These are phyloP conservation scores for Molossus molossus DNA, from an alignment of 2,797 vertebrate species.

Conservation along the genomic window DNA sequence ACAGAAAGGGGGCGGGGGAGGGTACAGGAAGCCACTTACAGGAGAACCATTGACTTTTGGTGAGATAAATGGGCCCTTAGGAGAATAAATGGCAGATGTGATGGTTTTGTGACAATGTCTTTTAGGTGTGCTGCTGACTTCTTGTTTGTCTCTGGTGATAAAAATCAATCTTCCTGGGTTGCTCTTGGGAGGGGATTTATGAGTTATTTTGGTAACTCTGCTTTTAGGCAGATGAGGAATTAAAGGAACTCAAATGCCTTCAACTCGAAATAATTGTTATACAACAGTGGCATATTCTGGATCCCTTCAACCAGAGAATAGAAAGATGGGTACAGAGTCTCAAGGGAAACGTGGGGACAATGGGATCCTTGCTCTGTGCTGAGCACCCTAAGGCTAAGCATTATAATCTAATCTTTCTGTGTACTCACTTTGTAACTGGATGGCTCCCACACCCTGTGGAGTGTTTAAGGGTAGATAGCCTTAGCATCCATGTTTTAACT, in stretches of 20 bases:
- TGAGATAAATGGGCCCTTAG: not conserved
- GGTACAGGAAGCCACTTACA: not conserved
- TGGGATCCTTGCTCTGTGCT: not conserved
- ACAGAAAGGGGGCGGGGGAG: not conserved
- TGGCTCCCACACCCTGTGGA: not conserved
- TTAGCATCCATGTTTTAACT: not conserved
- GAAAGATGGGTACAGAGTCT: not conserved
- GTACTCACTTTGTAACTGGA: not conserved
- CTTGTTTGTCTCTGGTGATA: not conserved
- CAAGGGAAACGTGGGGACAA: not conserved
- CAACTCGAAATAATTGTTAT: conserved; percentile 33
- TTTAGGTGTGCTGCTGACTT: not conserved
- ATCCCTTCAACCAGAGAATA: not conserved
- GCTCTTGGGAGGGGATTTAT: not conserved
- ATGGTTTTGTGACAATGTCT: not conserved
- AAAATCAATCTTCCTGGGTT: not conserved
- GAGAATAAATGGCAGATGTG: not conserved
- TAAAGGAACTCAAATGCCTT: conserved; percentile 30
- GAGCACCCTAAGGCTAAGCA: not conserved
- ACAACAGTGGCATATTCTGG: not conserved
- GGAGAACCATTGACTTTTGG: not conserved
- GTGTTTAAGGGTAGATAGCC: not conserved
- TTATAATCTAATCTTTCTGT: not conserved
- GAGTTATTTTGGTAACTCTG: conserved; percentile 25
- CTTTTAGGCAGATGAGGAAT: conserved; percentile 19